These are phyloP conservation scores for Notothenia coriiceps DNA, from an alignment of 2,113 vertebrate genomes.

Conservation along the genomic window DNA sequence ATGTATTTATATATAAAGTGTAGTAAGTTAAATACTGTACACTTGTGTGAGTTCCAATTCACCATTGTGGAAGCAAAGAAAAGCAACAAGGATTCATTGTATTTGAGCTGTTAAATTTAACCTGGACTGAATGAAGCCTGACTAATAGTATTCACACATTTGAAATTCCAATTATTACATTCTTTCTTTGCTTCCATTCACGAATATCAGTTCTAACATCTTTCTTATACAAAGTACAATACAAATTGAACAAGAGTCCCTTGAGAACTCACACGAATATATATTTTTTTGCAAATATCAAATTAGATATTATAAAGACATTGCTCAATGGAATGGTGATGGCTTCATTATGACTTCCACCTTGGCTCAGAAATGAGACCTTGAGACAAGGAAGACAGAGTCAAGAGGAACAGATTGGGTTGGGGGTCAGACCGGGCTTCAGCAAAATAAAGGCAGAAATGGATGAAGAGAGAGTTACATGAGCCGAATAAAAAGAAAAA, in stretches of 20 bases:
- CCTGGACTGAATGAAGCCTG: neutral
- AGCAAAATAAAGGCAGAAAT: constrained; percentile 31
- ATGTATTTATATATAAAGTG: neutral
- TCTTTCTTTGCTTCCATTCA: neutral
- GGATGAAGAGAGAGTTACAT: constrained; percentile 48
- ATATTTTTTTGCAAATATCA: constrained; percentile 19
- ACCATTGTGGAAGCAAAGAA: neutral
- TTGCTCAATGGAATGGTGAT: constrained; percentile 35
- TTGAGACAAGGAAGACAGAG: constrained; percentile 40
- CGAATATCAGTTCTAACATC: neutral
- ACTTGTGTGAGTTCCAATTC: neutral
- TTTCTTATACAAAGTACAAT: neutral
- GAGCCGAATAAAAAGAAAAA: constrained; percentile 70
- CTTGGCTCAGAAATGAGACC: constrained; percentile 57
- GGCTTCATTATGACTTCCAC: constrained; percentile 51
- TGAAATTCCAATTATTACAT: neutral
- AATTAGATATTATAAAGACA: constrained; percentile 27
- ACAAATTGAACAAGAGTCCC: neutral
- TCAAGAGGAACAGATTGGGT: constrained; percentile 19
- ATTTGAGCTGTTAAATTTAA: neutral
- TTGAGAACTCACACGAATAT: neutral
- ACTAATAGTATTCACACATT: neutral
- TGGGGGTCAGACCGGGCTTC: constrained; percentile 21
- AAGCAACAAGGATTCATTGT: too few species aligned
- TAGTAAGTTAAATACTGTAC: neutral